A percentile compares a stretch with the other conserved stretches of the same genome.
phyloP scores from a whole-genome alignment of 2,113 vertebrate species.

The Clupea harengus region DNA sequence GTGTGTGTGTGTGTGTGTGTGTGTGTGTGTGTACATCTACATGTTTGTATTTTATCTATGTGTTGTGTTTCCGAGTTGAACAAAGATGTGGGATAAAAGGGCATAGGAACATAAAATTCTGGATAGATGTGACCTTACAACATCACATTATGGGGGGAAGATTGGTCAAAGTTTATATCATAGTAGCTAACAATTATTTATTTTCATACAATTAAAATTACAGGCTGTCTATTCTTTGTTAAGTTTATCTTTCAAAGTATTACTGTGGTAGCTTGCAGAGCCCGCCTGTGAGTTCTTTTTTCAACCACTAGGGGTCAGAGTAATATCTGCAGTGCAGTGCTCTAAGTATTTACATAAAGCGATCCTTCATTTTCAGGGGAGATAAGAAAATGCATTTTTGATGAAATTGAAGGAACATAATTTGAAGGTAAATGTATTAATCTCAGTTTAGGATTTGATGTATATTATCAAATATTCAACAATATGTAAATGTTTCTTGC shows the following conservation, averaged over 20 bases:
- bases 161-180: background rate
- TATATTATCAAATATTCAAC: slow-evolving; percentile 2
- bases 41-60: background rate
- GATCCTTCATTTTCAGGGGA: slow-evolving; percentile 5
- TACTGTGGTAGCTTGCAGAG: background rate
- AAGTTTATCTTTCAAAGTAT: background rate
- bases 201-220: background rate
- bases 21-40: background rate
- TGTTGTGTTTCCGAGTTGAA: background rate
- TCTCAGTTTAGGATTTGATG: background rate
- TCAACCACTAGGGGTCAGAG: background rate
- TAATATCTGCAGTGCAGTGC: slow-evolving; percentile 20
- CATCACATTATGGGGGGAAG: background rate
- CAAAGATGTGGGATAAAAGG: background rate
- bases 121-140: background rate
- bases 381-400: slow-evolving; percentile 14
- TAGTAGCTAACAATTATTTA: background rate
- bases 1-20: slow-evolving; percentile 28
- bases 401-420: background rate
- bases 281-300: background rate
- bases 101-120: background rate
- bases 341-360: background rate
- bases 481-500: background rate
- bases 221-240: background rate
- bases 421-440: background rate